phyloP scores from a whole-genome alignment of 2,888 invertebrate genomes.

The Himalopsyche tibetana region DNA sequence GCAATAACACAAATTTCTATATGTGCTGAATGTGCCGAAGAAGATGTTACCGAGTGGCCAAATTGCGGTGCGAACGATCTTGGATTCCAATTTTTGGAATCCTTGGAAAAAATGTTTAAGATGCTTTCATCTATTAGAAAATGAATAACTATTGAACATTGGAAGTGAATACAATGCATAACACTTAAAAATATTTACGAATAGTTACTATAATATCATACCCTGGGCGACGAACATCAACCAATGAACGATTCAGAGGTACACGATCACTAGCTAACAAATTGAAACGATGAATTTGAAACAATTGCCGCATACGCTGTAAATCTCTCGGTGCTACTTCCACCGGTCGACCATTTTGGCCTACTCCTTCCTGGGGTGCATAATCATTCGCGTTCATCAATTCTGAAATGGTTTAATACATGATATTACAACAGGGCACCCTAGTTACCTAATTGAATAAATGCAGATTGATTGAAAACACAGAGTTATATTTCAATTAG shows the following conservation, averaged over 20 bases:
- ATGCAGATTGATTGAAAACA: no score
- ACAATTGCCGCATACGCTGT: slow-evolving; percentile 86
- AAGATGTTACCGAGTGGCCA: no score
- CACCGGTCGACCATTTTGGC: slow-evolving; percentile 88
- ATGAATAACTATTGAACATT: no score
- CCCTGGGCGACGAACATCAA: slow-evolving; percentile 90
- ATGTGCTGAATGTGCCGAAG: no score
- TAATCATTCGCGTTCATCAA: slow-evolving; percentile 87
- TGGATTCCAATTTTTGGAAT: no score
- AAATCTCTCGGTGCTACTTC: slow-evolving; percentile 85
- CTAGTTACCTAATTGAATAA: no score
- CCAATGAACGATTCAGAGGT: slow-evolving; percentile 88
- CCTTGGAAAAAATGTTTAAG: background rate
- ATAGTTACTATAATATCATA: slow-evolving; percentile 70
- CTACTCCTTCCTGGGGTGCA: slow-evolving; percentile 84
- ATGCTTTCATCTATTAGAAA: background rate
- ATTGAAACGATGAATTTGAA: slow-evolving; percentile 91
- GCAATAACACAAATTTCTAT: no score
- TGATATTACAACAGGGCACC: no score
- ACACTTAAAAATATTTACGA: background rate
- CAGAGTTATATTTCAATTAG: no score
- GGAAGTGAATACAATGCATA: background rate
- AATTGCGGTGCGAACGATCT: no score
- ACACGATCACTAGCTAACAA: slow-evolving; percentile 92
- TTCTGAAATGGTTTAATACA: slow-evolving; percentile 72